Evolutionary conservation across 2,113 vertebrate genomes (phyloP), one percentile per base, ranked within the genome.

Genomic region (Centropristis striata): DNA sequence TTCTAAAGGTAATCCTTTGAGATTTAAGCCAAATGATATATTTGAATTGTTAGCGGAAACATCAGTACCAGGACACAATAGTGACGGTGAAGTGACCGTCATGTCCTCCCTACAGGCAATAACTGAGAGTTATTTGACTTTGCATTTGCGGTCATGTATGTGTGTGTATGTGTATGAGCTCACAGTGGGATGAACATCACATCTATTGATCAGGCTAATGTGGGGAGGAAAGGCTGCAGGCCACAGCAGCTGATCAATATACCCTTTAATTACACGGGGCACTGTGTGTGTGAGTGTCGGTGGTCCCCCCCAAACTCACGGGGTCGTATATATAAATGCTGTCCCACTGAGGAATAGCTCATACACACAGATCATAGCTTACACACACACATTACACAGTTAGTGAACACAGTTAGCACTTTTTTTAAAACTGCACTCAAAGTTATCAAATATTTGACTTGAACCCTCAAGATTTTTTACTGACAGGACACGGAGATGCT

Each of bases 191-290:
- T 92, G 90, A 92, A 94, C 94, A 95, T 95, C 88, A 90, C 86
- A 91, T 71, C 46, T 95, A 96, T 96, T 93, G 95, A 96, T 95
- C 85, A 60, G 68, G 20, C 84, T 95, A 95, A 95, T 95, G 93
- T 90, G 85, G 75, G 76, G 87, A 94, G 93, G 94, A 95, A 94
- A 90, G 86, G 91, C 95, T 90, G 32, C 86, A 80, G 95, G 95
- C 87, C 90, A 88, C 49, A 68, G 46, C 74, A 75, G 89, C 82
- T 87, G 83, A 94, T 95, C 95, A 94, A 95, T 96, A 93, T 23
- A 23, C 61, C 61, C 82, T 81, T 87, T 95, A 94, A 95, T 95
- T 95, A 95, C 83, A 87, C 78, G 66, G 39, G 46, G 51, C 44
- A 23, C 51, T 74, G 80, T 74, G 79, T 59, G 68, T 81, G 71